Base-by-base conservation (phyloP, 2,113 vertebrate genomes). In the Uria lomvia region DNA sequence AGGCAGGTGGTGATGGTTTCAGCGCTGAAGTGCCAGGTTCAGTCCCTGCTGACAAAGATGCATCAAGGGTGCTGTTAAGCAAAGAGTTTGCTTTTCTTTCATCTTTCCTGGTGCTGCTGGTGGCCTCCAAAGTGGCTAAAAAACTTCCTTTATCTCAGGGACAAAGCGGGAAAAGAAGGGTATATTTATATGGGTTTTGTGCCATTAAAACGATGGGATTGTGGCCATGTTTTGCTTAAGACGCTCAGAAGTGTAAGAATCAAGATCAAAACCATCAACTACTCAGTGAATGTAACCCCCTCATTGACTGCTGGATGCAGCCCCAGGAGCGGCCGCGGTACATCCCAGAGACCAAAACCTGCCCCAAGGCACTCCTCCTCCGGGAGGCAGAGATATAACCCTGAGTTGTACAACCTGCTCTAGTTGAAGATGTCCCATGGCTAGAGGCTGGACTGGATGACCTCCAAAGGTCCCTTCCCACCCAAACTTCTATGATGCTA, bases 281-380 rank as follows among this genome's bases (percentile, higher is more conserved):
- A 3, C 40, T 26, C 6, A 4, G 2, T 13, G 58, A 27, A 5
- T 6, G n/a, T 8, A 11, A 40, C 8, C 27, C 36, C 36, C 34
- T 9, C 10, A 2, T 0, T 2, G 24, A 7, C 9, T 0, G 12
- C 1, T 9, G 6, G 47, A 4, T 3, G 43, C 50, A 55, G 52
- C 63, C 49, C n/a, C 32, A 24, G 43, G 43, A 24, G 32, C 29
- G 3, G 52, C 30, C 12, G 21, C 32, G 8, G 58, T 4, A 9
- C 42, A 7, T 3, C 45, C 38, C 38, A 7, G 45, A 8, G 10
- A 55, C 40, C 79, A 10, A 42, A 20, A 24, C 2, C 1, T 8
- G 40, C 23, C 66, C 65, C 1, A 2, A 72, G 42, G n/a, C n/a
- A 16, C 14, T 17, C 7, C 58, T 62, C 29, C 34, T 27, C 70